A percentile compares a stretch with the other conserved stretches of the same genome.
phyloP scores from a whole-genome alignment of 1,140 invertebrate genomes.

The Drosophila malerkotliana region DNA sequence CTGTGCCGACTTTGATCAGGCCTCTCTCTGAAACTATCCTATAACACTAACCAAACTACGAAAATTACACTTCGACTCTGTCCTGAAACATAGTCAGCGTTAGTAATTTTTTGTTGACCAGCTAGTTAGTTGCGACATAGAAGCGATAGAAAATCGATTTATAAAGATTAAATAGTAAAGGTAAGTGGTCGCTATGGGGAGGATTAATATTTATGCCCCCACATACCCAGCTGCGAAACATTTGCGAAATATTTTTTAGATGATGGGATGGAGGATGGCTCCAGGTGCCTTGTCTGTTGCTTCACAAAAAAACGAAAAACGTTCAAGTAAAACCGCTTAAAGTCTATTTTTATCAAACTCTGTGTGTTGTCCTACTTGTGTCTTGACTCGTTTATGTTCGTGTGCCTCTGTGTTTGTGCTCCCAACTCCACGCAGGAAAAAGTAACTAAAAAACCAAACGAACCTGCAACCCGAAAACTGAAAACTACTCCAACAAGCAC shows the following conservation, averaged over 20 bases:
- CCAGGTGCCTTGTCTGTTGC: constrained; percentile 52
- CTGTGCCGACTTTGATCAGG: constrained; percentile 21
- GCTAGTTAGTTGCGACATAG: constrained; percentile 67
- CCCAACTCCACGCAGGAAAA: constrained; percentile 30
- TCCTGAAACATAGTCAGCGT: constrained; percentile 68
- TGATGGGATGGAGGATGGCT: constrained; percentile 50
- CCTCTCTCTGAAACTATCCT: constrained; percentile 35
- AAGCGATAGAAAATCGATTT: constrained; percentile 70
- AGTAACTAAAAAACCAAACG: neutral
- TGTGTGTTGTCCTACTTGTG: constrained; percentile 51
- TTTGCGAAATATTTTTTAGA: constrained; percentile 41
- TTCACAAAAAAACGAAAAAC: constrained; percentile 31
- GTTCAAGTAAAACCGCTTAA: constrained; percentile 48
- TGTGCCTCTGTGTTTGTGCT: constrained; percentile 41
- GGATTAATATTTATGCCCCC: constrained; percentile 58
- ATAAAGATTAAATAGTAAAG: constrained; percentile 60
- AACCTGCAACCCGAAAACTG: constrained; percentile 10
- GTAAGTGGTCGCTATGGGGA: constrained; percentile 61
- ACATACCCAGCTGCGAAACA: constrained; percentile 46
- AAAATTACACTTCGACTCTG: constrained; percentile 63
- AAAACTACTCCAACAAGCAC: constrained; percentile 54
- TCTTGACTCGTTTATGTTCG: constrained; percentile 39
- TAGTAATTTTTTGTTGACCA: constrained; percentile 22
- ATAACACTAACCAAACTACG: constrained; percentile 63
- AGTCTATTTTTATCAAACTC: constrained; percentile 33